Percentiles rank a stretch among this genome's conserved stretches.
phyloP scores from a whole-genome alignment of 1,140 invertebrate species.

The Gonioctena quinquepunctata region DNA sequence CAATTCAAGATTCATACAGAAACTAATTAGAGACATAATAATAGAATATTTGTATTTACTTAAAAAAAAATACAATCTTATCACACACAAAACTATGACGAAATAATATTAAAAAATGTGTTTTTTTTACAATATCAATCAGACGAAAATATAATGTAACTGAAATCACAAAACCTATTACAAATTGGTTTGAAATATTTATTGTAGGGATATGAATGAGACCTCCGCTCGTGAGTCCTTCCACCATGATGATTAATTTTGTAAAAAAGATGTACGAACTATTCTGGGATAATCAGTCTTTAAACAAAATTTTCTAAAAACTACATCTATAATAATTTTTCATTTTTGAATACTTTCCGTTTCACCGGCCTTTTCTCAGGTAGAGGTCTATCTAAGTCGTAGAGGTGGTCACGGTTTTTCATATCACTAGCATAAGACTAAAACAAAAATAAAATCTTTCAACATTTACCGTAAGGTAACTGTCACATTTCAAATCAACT shows the following conservation, averaged over 20 bases:
- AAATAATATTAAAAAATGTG: not conserved
- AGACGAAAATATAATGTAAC: not conserved
- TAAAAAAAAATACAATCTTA: conserved; percentile 9
- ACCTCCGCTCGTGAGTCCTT: not conserved
- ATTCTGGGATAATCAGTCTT: conserved; percentile 18
- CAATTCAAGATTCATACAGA: not conserved
- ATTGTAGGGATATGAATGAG: no score
- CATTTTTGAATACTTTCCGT: conserved; percentile 27
- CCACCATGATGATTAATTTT: conserved; percentile 54
- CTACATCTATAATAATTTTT: conserved; percentile 6
- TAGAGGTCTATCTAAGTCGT: conserved; percentile 55
- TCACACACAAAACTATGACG: not conserved
- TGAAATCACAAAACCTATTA: not conserved
- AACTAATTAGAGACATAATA: not conserved
- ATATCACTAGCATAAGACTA: conserved; percentile 62
- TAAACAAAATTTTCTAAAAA: conserved; percentile 12
- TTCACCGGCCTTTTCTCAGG: conserved; percentile 43
- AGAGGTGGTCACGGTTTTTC: conserved; percentile 60
- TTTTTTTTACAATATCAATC: not conserved
- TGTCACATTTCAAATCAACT: no score
- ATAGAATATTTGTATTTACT: conserved; percentile 2
- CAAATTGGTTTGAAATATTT: not conserved
- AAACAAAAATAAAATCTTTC: conserved; percentile 35
- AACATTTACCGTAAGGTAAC: not conserved
- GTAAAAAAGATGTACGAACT: conserved; percentile 58